Percentiles rank a stretch among this genome's conserved stretches.
These are phyloP conservation scores for Cyclargus thomasi DNA, from an alignment of 1,140 invertebrate species.

Conservation along the genomic window DNA sequence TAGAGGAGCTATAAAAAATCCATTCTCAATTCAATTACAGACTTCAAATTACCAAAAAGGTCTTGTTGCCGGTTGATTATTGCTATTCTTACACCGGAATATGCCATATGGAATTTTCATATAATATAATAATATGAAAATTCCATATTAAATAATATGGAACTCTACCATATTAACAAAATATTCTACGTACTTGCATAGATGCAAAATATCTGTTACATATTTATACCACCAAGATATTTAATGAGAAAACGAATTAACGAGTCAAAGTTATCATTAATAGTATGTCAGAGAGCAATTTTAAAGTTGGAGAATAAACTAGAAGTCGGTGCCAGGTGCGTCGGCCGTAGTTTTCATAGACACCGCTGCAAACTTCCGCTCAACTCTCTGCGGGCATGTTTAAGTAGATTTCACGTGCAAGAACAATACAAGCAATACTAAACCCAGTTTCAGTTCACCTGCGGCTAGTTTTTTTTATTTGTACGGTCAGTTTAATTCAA, in stretches of 20 bases:
- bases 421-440: conserved; percentile 11
- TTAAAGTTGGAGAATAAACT: conserved; percentile 8
- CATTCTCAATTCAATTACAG: too few relatives aligned
- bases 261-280: conserved; percentile 12
- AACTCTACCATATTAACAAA: too few relatives aligned
- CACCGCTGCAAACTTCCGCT: background rate
- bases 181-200: too few relatives aligned
- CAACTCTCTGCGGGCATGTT: conserved; percentile 11
- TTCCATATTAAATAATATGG: too few relatives aligned
- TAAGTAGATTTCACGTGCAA: conserved; percentile 14
- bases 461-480: background rate
- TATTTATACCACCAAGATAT: background rate
- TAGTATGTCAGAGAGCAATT: conserved; percentile 15
- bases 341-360: conserved; percentile 10
- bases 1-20: too few relatives aligned
- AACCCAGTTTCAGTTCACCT: background rate
- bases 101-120: too few relatives aligned
- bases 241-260: background rate
- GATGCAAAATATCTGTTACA: too few relatives aligned
- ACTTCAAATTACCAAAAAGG: too few relatives aligned
- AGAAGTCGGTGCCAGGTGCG: background rate
- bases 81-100: too few relatives aligned
- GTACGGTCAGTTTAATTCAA: background rate
- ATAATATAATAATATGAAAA: too few relatives aligned
- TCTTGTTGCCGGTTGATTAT: too few relatives aligned